Percentiles rank a stretch among this genome's conserved stretches.
Conservation (phyloP, 2,888 invertebrate species). For the Tanytarsus gracilentus region DNA sequence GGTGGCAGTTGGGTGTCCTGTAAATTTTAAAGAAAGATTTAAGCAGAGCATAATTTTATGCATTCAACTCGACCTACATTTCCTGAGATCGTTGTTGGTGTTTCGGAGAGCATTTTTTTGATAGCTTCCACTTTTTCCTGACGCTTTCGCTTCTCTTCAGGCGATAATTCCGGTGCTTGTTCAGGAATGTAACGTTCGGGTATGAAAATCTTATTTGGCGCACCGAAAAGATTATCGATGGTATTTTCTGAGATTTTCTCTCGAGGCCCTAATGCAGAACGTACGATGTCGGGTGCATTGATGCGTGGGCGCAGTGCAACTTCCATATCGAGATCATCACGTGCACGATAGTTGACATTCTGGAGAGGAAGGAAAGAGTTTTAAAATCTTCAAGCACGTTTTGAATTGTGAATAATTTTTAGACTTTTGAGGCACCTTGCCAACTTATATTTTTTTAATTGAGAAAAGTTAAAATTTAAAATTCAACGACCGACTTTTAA, state of each 20-base stretch:
- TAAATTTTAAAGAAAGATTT: constrained; percentile 31
- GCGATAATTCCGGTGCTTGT: constrained; percentile 73
- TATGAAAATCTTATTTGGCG: constrained; percentile 83
- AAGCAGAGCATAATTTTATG: not conserved
- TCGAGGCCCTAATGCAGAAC: constrained; percentile 60
- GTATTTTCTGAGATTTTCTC: constrained; percentile 55
- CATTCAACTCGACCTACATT: constrained; percentile 36
- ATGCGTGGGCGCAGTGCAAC: constrained; percentile 64
- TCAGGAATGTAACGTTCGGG: constrained; percentile 89
- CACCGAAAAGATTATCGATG: constrained; percentile 76
- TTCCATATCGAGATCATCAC: constrained; percentile 83
- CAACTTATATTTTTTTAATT: too few species aligned
- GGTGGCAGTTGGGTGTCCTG: constrained; percentile 45
- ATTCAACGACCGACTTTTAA: too few species aligned
- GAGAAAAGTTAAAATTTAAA: constrained; percentile 6
- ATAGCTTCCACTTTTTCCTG: constrained; percentile 84
- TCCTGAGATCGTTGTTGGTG: constrained; percentile 45
- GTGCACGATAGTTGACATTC: constrained; percentile 53
- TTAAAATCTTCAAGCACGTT: too few species aligned
- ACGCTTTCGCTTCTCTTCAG: constrained; percentile 74
- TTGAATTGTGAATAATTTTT: too few species aligned
- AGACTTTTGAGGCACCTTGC: too few species aligned
- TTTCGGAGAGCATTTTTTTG: constrained; percentile 78
- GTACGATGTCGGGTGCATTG: constrained; percentile 78
- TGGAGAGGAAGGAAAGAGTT: constrained; percentile 30